Evolutionary conservation across 2,113 vertebrate species (phyloP).

Genomic region (Phaethon lepturus): DNA sequence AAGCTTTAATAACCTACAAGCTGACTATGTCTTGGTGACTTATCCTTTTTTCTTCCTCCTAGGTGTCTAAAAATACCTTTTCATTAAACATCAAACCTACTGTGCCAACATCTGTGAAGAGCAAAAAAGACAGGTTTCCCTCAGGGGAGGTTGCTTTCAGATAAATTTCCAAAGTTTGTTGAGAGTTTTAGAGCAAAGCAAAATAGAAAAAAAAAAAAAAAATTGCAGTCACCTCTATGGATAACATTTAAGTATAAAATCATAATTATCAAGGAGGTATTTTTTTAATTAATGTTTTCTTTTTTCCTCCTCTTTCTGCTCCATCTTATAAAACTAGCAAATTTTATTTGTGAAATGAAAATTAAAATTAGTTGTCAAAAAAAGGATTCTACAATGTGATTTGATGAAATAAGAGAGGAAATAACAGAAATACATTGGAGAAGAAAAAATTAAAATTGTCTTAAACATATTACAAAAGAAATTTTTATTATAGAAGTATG

Average conservation of each 20-base stretch:
- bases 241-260: background rate
- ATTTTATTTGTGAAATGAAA: background rate
- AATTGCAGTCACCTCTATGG: background rate
- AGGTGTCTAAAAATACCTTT: background rate
- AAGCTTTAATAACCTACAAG: background rate
- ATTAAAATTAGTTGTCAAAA: background rate
- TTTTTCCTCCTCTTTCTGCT: background rate
- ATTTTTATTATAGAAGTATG: background rate
- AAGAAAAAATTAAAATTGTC: background rate
- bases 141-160: background rate
- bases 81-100: background rate
- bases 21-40: background rate
- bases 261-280: background rate
- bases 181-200: background rate
- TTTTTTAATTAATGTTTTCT: background rate
- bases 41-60: background rate
- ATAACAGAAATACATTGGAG: background rate
- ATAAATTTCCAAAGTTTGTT: background rate
- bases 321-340: background rate
- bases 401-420: background rate
- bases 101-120: background rate
- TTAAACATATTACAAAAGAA: background rate
- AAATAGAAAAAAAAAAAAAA: background rate
- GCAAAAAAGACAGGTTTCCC: background rate
- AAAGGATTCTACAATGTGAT: background rate